Conservation (phyloP, 2,113 vertebrate genomes). For the Actinemys pallida region DNA sequence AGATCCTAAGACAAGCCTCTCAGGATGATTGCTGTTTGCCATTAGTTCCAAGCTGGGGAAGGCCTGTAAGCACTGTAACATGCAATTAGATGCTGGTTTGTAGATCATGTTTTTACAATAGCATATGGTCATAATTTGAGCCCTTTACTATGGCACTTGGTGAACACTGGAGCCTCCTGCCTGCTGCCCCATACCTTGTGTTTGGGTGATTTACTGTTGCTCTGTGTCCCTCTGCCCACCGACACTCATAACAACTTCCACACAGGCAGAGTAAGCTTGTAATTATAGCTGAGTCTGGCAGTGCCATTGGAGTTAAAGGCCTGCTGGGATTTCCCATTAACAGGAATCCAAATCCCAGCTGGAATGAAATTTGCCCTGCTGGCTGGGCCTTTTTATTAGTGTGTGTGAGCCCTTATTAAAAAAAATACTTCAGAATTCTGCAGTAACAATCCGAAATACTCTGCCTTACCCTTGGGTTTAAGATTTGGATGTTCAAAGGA, state of each 20-base stretch:
- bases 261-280: slow-evolving; percentile 25
- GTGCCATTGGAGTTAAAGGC: slow-evolving; percentile 69
- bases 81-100: not conserved
- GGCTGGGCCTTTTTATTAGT: slow-evolving; percentile 62
- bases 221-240: slow-evolving; percentile 67
- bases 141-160: slow-evolving; percentile 30
- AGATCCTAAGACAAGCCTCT: not conserved
- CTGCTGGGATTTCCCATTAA: slow-evolving; percentile 68
- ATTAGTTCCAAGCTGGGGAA: too few species aligned
- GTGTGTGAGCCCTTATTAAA: slow-evolving; percentile 71
- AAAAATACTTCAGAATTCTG: not conserved
- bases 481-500: not conserved
- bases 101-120: slow-evolving; percentile 18
- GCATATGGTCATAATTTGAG: slow-evolving; percentile 56
- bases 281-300: slow-evolving; percentile 60
- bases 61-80: too few species aligned
- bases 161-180: slow-evolving; percentile 63
- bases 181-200: slow-evolving; percentile 57
- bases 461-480: slow-evolving; percentile 1
- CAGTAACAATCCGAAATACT: fast-evolving
- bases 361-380: slow-evolving; percentile 66
- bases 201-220: slow-evolving; percentile 69
- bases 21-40: not conserved
- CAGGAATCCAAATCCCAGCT: slow-evolving; percentile 67
- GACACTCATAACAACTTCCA: slow-evolving; percentile 62